Percentiles rank a stretch among this genome's conserved stretches.
phyloP scores from a whole-genome alignment of 2,113 vertebrate genomes.

The Furnarius figulus region DNA sequence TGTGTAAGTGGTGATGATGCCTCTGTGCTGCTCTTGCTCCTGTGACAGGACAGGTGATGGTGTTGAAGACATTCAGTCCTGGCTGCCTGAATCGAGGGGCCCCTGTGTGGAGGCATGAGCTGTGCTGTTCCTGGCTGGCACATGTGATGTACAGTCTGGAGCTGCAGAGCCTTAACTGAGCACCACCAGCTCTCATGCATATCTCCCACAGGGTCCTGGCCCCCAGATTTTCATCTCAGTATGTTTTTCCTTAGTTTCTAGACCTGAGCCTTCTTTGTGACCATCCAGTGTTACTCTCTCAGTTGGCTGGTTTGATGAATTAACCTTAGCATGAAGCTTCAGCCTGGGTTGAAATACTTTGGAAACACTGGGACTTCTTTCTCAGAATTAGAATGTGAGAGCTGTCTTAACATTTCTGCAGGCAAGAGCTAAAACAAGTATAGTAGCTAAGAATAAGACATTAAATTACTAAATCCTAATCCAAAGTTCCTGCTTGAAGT shows the following conservation, averaged over 20 bases:
- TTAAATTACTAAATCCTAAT: not conserved
- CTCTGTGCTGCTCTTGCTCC: not conserved
- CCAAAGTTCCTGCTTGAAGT: not conserved
- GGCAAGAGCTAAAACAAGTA: not conserved
- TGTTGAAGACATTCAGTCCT: not conserved
- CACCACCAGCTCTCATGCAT: not conserved
- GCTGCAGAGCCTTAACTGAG: not conserved
- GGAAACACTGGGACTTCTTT: not conserved
- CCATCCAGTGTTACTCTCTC: not conserved
- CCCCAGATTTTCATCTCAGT: not conserved
- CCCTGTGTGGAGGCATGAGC: not conserved
- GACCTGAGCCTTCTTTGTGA: not conserved
- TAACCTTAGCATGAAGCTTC: not conserved
- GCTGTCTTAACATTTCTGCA: not conserved
- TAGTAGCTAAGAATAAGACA: not conserved
- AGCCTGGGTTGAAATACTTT: not conserved
- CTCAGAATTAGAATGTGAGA: not conserved
- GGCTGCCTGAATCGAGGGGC: not conserved
- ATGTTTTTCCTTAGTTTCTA: not conserved
- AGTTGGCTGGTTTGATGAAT: not conserved
- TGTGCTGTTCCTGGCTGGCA: not conserved
- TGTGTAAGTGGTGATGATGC: not conserved
- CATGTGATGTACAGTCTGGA: not conserved
- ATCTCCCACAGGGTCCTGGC: not conserved
- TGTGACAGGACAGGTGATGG: not conserved